phyloP scores from a whole-genome alignment of 2,113 vertebrate species.

The Etia nguti region DNA sequence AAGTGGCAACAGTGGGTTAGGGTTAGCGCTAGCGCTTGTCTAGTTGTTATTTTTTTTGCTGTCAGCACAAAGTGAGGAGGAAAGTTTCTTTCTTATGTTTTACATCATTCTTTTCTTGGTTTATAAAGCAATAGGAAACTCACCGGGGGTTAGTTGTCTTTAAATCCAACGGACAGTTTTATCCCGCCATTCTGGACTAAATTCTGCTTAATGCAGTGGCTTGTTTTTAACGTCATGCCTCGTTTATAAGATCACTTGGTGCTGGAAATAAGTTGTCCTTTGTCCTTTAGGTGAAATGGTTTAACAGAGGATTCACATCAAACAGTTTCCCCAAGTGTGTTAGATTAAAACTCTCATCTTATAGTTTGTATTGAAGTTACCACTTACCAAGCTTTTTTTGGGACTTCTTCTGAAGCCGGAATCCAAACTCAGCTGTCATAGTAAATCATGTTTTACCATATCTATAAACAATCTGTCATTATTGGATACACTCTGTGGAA shows the following conservation, averaged over 20 bases:
- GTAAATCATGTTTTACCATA: neutral
- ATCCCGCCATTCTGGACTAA: neutral
- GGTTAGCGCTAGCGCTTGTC: neutral
- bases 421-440: neutral
- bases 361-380: neutral
- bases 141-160: constrained; percentile 3
- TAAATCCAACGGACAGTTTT: constrained; percentile 2
- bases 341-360: neutral
- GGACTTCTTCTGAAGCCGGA: neutral
- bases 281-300: constrained; percentile 4
- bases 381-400: neutral
- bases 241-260: neutral
- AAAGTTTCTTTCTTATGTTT: constrained; percentile 19
- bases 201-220: neutral
- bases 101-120: neutral
- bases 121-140: constrained; percentile 39
- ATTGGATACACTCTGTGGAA: neutral
- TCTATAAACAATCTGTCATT: neutral
- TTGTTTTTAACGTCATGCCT: constrained; percentile 11
- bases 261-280: neutral
- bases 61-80: neutral
- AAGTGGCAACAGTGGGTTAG: neutral
- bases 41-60: constrained; percentile 5
- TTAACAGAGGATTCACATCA: neutral
- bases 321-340: neutral